These are phyloP conservation scores for Lamellibrachia luymesi DNA, from an alignment of 1,140 invertebrate species.

Conservation along the genomic window DNA sequence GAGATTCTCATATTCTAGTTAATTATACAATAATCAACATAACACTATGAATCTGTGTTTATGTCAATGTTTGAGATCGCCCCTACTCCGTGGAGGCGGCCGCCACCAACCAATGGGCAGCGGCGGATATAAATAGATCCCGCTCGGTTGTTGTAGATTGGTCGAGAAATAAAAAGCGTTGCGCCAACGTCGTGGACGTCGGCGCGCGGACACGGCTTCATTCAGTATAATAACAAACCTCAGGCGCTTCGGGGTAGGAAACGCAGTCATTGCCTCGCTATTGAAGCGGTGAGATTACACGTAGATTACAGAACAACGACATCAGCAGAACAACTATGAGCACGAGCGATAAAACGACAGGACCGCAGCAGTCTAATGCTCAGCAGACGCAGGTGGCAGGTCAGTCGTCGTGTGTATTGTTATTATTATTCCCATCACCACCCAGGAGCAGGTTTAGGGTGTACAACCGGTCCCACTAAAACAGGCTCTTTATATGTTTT, in stretches of 20 bases:
- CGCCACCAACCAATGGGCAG: background rate
- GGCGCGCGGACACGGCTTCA: background rate
- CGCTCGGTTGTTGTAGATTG: background rate
- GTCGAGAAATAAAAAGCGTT: background rate
- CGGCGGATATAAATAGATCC: background rate
- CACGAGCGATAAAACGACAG: background rate
- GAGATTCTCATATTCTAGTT: background rate
- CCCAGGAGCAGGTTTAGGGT: background rate
- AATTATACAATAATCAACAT: background rate
- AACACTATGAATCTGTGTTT: background rate
- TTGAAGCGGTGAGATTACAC: background rate
- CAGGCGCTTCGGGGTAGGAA: background rate
- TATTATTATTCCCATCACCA: background rate
- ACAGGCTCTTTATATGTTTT: background rate
- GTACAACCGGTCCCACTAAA: background rate
- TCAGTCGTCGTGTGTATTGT: background rate
- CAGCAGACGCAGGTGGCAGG: background rate
- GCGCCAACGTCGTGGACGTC: background rate
- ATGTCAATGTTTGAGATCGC: background rate
- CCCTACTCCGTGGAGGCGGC: background rate
- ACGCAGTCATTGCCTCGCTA: background rate
- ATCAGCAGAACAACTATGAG: background rate
- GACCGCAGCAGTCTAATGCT: background rate
- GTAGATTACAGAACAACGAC: background rate
- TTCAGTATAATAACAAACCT: background rate